phyloP scores from a whole-genome alignment of 2,797 vertebrate genomes.

The Sebastes glaucus region DNA sequence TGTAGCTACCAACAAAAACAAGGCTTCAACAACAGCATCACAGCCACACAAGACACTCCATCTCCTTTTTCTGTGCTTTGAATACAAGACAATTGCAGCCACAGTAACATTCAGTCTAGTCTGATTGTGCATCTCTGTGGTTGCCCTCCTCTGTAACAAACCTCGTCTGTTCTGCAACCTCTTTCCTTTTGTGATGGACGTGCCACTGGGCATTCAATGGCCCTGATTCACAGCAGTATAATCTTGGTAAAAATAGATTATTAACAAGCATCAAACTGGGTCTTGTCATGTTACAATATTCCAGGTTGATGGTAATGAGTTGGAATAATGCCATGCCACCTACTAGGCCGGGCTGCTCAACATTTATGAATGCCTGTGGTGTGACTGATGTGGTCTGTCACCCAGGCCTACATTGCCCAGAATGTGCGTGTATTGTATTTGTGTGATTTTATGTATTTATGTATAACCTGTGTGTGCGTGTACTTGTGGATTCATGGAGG shows the following conservation, averaged over 20 bases:
- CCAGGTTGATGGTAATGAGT: conserved; percentile 64
- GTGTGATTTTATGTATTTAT: conserved; percentile 46
- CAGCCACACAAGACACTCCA: not conserved
- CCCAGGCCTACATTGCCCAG: not conserved
- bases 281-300: conserved; percentile 52
- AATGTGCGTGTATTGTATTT: conserved; percentile 7
- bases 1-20: not conserved
- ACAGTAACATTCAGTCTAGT: not conserved
- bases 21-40: not conserved
- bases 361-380: conserved; percentile 56
- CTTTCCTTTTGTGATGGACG: conserved; percentile 21
- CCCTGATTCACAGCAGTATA: conserved; percentile 27
- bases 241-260: conserved; percentile 59
- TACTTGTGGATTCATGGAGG: not conserved
- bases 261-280: conserved; percentile 49
- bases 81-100: not conserved
- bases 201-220: conserved; percentile 44
- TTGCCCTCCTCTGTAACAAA: not conserved
- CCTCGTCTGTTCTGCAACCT: conserved; percentile 1
- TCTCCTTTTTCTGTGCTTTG: not conserved
- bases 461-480: not conserved
- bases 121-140: not conserved
- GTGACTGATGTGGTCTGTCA: conserved; percentile 60
- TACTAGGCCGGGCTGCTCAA: conserved; percentile 41
- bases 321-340: conserved; percentile 67